These are phyloP conservation scores for Enteromius anoplus DNA, from an alignment of 2,797 vertebrate species.

Conservation along the genomic window DNA sequence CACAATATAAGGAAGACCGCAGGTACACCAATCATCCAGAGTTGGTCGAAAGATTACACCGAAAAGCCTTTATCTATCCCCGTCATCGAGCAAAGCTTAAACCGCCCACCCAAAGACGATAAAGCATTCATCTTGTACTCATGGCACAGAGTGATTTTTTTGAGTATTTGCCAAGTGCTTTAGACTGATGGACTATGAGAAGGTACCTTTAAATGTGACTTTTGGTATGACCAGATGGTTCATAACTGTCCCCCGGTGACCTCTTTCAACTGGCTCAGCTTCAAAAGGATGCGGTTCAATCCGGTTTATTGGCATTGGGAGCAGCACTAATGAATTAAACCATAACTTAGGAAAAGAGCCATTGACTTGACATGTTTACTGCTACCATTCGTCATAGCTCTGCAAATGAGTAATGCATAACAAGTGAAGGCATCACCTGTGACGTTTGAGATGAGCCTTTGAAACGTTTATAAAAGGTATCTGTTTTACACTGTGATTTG, in stretches of 20 bases:
- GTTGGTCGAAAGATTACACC: constrained; percentile 32
- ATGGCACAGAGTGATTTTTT: constrained; percentile 30
- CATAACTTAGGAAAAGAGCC: constrained; percentile 79
- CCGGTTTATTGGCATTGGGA: constrained; percentile 68
- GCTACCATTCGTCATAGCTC: constrained; percentile 67
- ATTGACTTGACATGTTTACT: constrained; percentile 73
- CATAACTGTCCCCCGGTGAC: constrained; percentile 61
- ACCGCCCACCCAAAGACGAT: constrained; percentile 41
- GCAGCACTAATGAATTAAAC: constrained; percentile 70
- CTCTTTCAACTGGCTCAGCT: constrained; percentile 62
- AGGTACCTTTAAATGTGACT: constrained; percentile 67
- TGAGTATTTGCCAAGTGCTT: constrained; percentile 42
- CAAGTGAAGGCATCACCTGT: constrained; percentile 62
- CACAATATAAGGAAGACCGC: constrained; percentile 44
- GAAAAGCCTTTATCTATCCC: constrained; percentile 37
- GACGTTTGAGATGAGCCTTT: constrained; percentile 66
- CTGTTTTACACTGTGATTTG: constrained; percentile 77
- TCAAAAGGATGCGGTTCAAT: constrained; percentile 66
- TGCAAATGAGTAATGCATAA: constrained; percentile 73
- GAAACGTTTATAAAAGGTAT: constrained; percentile 58
- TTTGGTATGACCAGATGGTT: constrained; percentile 65
- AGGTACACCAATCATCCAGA: constrained; percentile 13
- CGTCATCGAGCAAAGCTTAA: constrained; percentile 19
- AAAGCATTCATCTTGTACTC: constrained; percentile 29
- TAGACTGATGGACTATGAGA: constrained; percentile 64